phyloP scores from a whole-genome alignment of 1,140 invertebrate genomes.

The Drosophila bocqueti region DNA sequence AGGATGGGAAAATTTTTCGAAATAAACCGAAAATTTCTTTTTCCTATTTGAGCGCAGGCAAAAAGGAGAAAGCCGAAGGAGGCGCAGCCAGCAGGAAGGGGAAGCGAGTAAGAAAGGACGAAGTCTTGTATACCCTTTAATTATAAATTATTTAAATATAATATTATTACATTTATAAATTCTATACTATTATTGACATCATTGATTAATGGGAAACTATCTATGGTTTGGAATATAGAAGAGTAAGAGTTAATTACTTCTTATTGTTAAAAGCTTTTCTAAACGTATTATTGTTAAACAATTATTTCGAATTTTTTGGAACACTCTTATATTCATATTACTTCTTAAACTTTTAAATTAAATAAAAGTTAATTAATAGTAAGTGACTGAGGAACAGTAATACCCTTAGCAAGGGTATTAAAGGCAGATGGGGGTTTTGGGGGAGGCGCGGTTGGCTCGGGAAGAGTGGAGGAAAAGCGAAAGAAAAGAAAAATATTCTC shows the following conservation, averaged over 20 bases:
- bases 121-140: neutral
- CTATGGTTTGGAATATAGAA: neutral
- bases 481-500: conserved; percentile 83
- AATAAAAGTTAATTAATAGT: neutral
- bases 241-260: neutral
- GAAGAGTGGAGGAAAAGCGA: conserved; percentile 30
- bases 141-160: neutral
- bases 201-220: neutral
- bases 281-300: neutral
- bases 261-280: neutral
- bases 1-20: conserved; percentile 66
- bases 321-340: no score
- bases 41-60: conserved; percentile 57
- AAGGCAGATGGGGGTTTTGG: neutral
- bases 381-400: neutral
- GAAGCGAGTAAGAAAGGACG: neutral
- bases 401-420: conserved; percentile 1
- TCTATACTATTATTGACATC: neutral
- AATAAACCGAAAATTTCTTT: conserved; percentile 79
- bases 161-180: neutral
- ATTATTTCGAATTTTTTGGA: neutral
- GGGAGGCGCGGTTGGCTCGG: conserved; percentile 2
- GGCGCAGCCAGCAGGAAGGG: conserved; percentile 1
- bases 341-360: neutral
- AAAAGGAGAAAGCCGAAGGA: conserved; percentile 30